Percentiles rank a stretch among this genome's conserved stretches.
Evolutionary conservation across 2,888 invertebrate genomes (phyloP).

Genomic region (Stegophylla sp.): DNA sequence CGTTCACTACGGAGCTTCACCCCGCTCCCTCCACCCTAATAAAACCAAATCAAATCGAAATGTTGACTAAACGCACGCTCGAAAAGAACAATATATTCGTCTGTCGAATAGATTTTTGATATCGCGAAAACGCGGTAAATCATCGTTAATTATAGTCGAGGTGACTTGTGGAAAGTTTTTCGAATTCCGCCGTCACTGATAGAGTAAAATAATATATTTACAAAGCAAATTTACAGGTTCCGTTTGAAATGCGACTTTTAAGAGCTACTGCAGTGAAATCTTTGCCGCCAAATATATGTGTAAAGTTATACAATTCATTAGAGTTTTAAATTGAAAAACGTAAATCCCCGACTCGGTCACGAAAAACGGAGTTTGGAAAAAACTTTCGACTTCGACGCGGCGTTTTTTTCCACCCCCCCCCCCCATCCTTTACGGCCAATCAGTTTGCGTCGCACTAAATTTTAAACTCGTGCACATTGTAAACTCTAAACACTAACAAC

Average conservation of each 20-base stretch:
- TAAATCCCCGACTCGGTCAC: conserved; percentile 1
- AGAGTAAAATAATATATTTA: conserved; percentile 14
- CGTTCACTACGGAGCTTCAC: no score
- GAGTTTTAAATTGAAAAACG: conserved; percentile 53
- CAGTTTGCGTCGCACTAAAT: conserved; percentile 45
- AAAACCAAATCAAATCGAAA: no score
- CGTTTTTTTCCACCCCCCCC: conserved; percentile 28
- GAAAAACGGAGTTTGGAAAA: background rate
- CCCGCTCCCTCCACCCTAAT: no score
- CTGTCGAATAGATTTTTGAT: no score
- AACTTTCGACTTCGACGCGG: conserved; percentile 42
- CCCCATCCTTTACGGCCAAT: conserved; percentile 1
- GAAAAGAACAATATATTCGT: no score
- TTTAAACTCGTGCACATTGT: conserved; percentile 39
- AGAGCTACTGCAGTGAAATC: background rate
- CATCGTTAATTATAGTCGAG: background rate
- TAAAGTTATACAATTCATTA: conserved; percentile 45
- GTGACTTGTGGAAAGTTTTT: background rate
- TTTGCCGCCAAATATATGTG: conserved; percentile 33
- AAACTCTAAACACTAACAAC: conserved; percentile 27
- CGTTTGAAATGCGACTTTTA: conserved; percentile 37
- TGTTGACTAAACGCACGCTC: background rate
- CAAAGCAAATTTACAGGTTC: background rate
- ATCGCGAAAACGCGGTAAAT: background rate
- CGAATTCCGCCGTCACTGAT: background rate